These are phyloP conservation scores for Ernsta delagoae DNA, from an alignment of 2,888 invertebrate genomes.

Conservation along the genomic window DNA sequence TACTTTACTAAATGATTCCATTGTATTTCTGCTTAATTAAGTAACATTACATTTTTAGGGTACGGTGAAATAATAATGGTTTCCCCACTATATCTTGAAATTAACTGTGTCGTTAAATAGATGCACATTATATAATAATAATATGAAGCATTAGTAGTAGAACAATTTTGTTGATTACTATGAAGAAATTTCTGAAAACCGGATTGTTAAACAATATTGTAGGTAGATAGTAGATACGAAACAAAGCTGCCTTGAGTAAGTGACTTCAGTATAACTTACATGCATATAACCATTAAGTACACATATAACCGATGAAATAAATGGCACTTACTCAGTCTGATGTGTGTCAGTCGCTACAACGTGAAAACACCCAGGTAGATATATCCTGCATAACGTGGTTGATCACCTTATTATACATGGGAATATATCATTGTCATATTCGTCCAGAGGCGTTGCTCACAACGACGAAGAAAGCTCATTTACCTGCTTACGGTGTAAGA, in stretches of 20 bases:
- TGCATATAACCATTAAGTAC: no score
- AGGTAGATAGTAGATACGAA: no score
- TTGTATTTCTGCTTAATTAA: background rate
- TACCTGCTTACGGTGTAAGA: conserved; percentile 41
- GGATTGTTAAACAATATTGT: no score
- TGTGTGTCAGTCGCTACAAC: conserved; percentile 52
- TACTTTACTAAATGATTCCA: background rate
- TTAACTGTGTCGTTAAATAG: no score
- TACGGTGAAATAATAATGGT: background rate
- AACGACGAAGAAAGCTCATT: conserved; percentile 47
- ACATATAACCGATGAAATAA: no score
- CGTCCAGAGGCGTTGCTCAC: conserved; percentile 52
- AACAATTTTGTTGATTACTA: no score
- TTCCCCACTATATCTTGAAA: no score
- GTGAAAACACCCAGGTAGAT: conserved; percentile 54
- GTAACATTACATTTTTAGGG: background rate
- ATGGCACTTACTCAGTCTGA: conserved; percentile 36
- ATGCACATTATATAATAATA: no score
- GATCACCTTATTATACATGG: conserved; percentile 23
- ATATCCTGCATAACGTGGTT: conserved; percentile 34
- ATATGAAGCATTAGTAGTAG: no score
- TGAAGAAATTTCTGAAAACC: no score
- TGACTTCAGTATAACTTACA: no score
- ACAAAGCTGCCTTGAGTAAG: no score
- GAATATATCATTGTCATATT: conserved; percentile 66